Evolutionary conservation across 2,113 vertebrate species (phyloP).

Genomic region (Clarias batrachus): DNA sequence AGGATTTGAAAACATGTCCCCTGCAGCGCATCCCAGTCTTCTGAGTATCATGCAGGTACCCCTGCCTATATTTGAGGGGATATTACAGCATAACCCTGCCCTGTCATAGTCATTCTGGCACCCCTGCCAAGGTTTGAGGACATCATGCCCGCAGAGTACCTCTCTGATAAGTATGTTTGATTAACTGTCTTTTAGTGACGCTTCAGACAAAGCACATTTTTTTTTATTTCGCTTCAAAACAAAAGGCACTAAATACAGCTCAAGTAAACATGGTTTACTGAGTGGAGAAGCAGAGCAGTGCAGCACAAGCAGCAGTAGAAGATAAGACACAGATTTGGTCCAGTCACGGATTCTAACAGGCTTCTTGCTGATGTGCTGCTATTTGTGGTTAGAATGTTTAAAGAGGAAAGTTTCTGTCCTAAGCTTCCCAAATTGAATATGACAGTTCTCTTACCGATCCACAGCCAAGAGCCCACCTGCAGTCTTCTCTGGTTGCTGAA

Average conservation of each 20-base stretch:
- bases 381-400: slow-evolving; percentile 40
- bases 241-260: slow-evolving; percentile 10
- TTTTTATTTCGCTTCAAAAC: not conserved
- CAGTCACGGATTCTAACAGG: slow-evolving; percentile 24
- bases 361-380: slow-evolving; percentile 24
- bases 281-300: not conserved
- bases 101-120: no score
- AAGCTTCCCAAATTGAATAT: slow-evolving; percentile 31
- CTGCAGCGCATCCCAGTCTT: no score
- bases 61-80: no score
- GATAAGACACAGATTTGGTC: slow-evolving; percentile 2
- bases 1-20: no score
- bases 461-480: slow-evolving; percentile 18
- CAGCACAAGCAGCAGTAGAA: not conserved
- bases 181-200: not conserved
- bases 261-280: not conserved
- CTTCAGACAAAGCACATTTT: not conserved
- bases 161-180: not conserved
- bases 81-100: no score
- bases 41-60: no score
- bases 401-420: slow-evolving; percentile 19
- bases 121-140: no score
- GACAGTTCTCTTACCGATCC: slow-evolving; percentile 23
- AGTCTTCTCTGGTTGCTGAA: slow-evolving; percentile 13
- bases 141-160: no score